Conservation (phyloP, 2,113 vertebrate species). For the Pedionomus torquatus region DNA sequence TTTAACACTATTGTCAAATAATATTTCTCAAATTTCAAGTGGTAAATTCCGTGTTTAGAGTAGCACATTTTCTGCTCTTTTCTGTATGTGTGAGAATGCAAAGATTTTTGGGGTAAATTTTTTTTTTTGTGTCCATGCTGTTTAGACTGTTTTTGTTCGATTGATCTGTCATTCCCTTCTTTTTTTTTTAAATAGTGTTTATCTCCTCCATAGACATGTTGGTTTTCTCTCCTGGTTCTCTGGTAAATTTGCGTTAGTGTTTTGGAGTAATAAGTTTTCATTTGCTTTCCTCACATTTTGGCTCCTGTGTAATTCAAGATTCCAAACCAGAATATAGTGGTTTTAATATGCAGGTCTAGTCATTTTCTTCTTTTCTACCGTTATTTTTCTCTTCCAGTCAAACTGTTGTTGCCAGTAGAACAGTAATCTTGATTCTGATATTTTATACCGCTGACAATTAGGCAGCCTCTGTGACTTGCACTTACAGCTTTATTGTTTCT, state of each 20-base stretch:
- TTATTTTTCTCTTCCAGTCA: not conserved
- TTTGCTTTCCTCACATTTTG: not conserved
- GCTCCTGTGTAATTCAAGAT: not conserved
- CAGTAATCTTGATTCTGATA: not conserved
- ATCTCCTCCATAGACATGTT: not conserved
- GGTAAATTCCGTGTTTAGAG: not conserved
- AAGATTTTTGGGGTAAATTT: not conserved
- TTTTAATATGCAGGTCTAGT: not conserved
- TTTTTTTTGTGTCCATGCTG: not conserved
- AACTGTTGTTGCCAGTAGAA: not conserved
- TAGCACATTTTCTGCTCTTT: not conserved
- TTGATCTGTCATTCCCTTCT: not conserved
- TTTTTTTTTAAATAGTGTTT: not conserved
- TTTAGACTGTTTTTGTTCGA: not conserved
- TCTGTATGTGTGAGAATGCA: not conserved
- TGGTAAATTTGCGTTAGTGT: not conserved
- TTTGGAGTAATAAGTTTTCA: not conserved
- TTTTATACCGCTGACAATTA: constrained; percentile 26
- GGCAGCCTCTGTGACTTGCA: not conserved
- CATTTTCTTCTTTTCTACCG: not conserved
- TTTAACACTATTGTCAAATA: not conserved
- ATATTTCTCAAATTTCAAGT: not conserved
- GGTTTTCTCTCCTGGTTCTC: not conserved
- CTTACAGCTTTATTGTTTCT: constrained; percentile 18
- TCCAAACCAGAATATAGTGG: not conserved